phyloP scores from a whole-genome alignment of 2,888 invertebrate species.

The Philereme vetulata region DNA sequence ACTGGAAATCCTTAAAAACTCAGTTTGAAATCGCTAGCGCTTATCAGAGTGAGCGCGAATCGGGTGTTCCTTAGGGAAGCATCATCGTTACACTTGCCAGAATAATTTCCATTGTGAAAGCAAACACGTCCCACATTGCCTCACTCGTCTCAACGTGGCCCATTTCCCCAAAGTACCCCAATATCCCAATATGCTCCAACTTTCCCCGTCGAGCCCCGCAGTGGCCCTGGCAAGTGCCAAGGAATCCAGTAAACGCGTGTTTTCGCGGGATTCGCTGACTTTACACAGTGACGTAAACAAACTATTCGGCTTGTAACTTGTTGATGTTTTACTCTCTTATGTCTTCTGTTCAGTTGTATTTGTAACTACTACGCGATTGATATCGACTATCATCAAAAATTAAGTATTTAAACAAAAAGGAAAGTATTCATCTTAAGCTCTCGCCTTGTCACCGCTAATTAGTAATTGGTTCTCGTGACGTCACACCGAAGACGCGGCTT shows the following conservation, averaged over 20 bases:
- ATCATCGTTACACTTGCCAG: conserved; percentile 55
- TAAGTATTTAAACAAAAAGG: no score
- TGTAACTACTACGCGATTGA: no score
- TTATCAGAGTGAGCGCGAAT: conserved; percentile 3
- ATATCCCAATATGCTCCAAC: background rate
- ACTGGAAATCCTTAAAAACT: no score
- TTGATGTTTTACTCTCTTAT: background rate
- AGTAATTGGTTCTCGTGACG: no score
- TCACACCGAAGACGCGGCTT: no score
- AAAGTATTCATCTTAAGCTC: no score
- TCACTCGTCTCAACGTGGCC: conserved; percentile 20
- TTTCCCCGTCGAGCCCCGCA: conserved; percentile 2
- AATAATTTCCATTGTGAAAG: conserved; percentile 54
- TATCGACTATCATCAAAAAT: no score
- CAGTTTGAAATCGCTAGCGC: conserved; percentile 2
- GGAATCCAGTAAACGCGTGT: conserved; percentile 9
- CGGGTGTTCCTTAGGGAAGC: conserved; percentile 46
- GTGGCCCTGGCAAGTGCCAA: background rate
- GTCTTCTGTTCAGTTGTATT: no score
- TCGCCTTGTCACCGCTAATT: no score
- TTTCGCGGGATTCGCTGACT: conserved; percentile 3
- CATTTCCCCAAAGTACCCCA: conserved; percentile 5
- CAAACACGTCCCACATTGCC: conserved; percentile 38
- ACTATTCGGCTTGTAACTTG: conserved; percentile 10
- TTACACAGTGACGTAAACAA: conserved; percentile 8